Base-by-base conservation (phyloP, 2,888 invertebrate genomes). In the Lordiphosa andalusiaca region DNA sequence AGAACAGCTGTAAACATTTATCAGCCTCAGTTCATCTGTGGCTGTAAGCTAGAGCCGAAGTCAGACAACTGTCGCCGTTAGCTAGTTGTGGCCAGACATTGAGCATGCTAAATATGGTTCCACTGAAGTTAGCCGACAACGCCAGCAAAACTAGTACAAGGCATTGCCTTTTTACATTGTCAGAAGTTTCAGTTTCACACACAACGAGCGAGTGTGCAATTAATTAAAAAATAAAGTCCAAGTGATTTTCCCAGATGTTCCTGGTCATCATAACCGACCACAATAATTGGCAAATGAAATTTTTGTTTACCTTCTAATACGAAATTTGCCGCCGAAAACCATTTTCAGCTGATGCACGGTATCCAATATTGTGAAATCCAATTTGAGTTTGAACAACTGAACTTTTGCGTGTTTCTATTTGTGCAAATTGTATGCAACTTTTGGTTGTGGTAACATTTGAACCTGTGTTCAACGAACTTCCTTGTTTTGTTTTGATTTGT, bases 291-390 rank as follows among this genome's bases (percentile, higher is more conserved):
- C 59, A 41, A 37, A 35, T 10, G 5, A 6, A 4, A 48, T 48
- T 42, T 37, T 13, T 48, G 42, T 58, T 84, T 88, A 89, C 89
- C 89, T 89, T 89, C 89, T 86, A 69, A 89, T 88, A 71, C 89
- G 89, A 87, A 89, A 89, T 83, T 89, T 88, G 82, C 89, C 90
- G 76, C 89, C 89, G 81, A 89, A 89, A 71, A 89, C 89, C 89
- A 89, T 89, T 82, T 89, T 89, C 81, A 88, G 76, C 70, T 85
- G 86, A 73, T 78, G 74, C 52, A 83, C 83, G 67, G 84, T 77
- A 70, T 85, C 87, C 87, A 87, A 73, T 63, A 73, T 87, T 69
- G 83, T 71, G 77, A 84, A 83, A 84, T 87, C 84, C 87, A 87
- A 78, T 76, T 70, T 85, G 86, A 69, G 39, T 13, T 12, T 12